A percentile compares a stretch with the other conserved stretches of the same genome.
These are phyloP conservation scores for Nemotelus pantherinus DNA, from an alignment of 2,888 invertebrate species.

Conservation along the genomic window DNA sequence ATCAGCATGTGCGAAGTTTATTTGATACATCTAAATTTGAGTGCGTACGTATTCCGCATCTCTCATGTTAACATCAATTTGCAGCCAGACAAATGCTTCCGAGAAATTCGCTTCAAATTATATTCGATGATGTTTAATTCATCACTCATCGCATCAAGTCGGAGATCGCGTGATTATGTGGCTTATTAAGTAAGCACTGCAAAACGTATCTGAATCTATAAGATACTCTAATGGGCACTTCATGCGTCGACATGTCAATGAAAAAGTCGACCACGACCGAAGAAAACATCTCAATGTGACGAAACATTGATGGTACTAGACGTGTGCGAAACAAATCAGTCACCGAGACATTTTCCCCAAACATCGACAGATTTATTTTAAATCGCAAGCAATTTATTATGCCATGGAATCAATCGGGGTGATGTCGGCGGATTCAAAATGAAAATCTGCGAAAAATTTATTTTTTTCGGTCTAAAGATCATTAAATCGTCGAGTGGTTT, in stretches of 20 bases:
- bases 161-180: no score
- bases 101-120: background rate
- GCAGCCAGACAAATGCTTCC: background rate
- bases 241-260: background rate
- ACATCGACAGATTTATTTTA: constrained; percentile 11
- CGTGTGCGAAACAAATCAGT: constrained; percentile 16
- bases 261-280: constrained; percentile 13
- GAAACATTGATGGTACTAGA: constrained; percentile 19
- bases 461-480: no score
- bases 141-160: background rate
- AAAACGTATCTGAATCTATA: background rate
- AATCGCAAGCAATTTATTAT: background rate
- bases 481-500: no score
- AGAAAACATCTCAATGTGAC: background rate
- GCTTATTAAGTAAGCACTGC: no score
- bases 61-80: no score
- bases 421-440: no score
- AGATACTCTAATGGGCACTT: background rate
- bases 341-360: background rate
- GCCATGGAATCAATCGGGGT: no score
- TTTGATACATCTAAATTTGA: no score
- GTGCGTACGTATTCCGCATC: no score
- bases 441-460: no score
- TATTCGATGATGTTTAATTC: background rate
- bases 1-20: no score